Percentiles rank a stretch among this genome's conserved stretches.
Evolutionary conservation across 2,113 vertebrate species (phyloP).

Genomic region (Lutjanus erythropterus): DNA sequence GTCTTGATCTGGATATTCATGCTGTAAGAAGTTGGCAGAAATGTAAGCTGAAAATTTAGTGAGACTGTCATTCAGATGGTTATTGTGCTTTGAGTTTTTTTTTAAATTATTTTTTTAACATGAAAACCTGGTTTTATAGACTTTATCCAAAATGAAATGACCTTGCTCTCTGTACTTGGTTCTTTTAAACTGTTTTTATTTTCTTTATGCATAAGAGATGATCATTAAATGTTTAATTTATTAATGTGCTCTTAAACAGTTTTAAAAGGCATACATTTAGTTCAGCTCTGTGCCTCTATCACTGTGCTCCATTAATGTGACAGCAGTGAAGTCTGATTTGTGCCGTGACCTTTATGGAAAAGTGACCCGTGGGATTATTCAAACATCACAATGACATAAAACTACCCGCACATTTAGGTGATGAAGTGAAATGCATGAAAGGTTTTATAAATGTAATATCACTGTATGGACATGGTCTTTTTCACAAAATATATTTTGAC

Average conservation of each 20-base stretch:
- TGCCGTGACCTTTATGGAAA: background rate
- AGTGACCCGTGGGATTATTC: background rate
- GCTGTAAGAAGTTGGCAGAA: background rate
- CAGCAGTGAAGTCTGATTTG: background rate
- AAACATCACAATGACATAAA: background rate
- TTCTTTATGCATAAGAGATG: background rate
- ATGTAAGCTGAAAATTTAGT: background rate
- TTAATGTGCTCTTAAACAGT: background rate
- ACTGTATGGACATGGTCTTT: background rate
- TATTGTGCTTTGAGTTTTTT: background rate
- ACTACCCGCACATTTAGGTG: background rate
- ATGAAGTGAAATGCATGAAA: background rate
- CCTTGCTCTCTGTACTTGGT: too few relatives aligned
- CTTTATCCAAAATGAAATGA: background rate
- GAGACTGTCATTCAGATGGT: background rate
- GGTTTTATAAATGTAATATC: background rate
- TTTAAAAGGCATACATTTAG: background rate
- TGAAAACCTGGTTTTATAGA: background rate
- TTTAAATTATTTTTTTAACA: too few relatives aligned
- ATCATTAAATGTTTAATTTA: background rate
- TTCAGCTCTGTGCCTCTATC: background rate
- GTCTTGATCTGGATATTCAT: too few relatives aligned
- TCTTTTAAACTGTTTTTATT: background rate
- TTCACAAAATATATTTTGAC: background rate
- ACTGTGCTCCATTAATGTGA: background rate